phyloP scores from a whole-genome alignment of 2,113 vertebrate species.

The Megaleporinus macrocephalus region DNA sequence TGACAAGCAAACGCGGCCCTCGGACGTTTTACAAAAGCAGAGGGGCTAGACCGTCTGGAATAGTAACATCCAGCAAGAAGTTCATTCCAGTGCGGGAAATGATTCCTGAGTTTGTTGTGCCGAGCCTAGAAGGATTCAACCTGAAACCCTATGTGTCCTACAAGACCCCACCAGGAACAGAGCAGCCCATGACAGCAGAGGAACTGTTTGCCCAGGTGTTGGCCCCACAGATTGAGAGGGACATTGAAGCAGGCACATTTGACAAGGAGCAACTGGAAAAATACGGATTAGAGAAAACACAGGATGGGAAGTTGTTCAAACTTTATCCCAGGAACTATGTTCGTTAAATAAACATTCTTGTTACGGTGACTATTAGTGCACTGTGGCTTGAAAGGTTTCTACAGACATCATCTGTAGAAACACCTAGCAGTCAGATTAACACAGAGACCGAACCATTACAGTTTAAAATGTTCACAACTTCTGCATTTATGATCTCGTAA shows the following conservation, averaged over 20 bases:
- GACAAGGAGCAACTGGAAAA: constrained; percentile 79
- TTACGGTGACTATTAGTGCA: constrained; percentile 5
- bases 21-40: constrained; percentile 82
- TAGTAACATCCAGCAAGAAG: constrained; percentile 72
- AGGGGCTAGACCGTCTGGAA: constrained; percentile 77
- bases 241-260: constrained; percentile 81
- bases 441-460: neutral
- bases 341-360: constrained; percentile 67
- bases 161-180: constrained; percentile 74
- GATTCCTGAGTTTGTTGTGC: constrained; percentile 92
- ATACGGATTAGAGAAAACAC: constrained; percentile 89
- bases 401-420: no score
- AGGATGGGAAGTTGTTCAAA: constrained; percentile 91
- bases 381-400: neutral
- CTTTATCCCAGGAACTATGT: constrained; percentile 92
- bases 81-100: constrained; percentile 80
- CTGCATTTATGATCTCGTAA: neutral
- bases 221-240: constrained; percentile 83
- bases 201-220: constrained; percentile 81
- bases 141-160: constrained; percentile 94
- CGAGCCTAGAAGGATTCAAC: constrained; percentile 84
- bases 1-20: constrained; percentile 93
- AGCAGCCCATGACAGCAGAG: constrained; percentile 77
- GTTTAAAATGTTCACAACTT: neutral
- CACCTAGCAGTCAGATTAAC: neutral